A percentile compares a stretch with the other conserved stretches of the same genome.
Evolutionary conservation across 2,113 vertebrate genomes (phyloP).

Genomic region (Thermophis baileyi): DNA sequence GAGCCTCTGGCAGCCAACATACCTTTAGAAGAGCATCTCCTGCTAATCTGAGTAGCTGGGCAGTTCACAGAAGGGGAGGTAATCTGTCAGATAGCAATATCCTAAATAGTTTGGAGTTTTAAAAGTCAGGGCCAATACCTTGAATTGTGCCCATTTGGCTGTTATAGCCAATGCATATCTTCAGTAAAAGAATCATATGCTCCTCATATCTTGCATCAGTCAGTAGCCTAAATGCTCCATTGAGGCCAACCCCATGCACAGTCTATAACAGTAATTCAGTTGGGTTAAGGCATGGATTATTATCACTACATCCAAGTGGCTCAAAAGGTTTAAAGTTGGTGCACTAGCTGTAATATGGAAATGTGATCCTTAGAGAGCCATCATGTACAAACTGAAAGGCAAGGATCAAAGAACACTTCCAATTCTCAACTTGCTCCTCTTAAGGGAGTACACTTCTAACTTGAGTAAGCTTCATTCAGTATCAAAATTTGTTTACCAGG

Average conservation of each 20-base stretch:
- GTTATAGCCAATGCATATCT: not conserved
- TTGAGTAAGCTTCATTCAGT: not conserved
- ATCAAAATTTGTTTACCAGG: not conserved
- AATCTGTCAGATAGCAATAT: not conserved
- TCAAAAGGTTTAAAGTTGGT: not conserved
- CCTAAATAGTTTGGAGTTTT: not conserved
- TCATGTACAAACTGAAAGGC: not conserved
- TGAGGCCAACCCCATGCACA: not conserved
- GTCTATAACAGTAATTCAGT: not conserved
- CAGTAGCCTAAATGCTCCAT: not conserved
- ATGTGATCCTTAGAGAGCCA: not conserved
- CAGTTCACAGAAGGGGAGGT: not conserved
- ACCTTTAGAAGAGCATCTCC: not conserved
- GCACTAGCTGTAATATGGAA: not conserved
- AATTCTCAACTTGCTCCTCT: not conserved
- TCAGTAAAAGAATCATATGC: not conserved
- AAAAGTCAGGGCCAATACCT: not conserved
- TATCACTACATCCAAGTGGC: not conserved
- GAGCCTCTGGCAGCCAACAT: not conserved
- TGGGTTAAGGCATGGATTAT: not conserved
- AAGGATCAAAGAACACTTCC: not conserved
- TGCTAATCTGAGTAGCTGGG: not conserved
- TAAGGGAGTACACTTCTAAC: not conserved
- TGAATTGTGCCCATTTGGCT: not conserved
- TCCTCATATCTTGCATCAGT: not conserved